Percentiles rank a stretch among this genome's conserved stretches.
Conservation (phyloP, 1,140 invertebrate genomes). For the Lithobius niger region DNA sequence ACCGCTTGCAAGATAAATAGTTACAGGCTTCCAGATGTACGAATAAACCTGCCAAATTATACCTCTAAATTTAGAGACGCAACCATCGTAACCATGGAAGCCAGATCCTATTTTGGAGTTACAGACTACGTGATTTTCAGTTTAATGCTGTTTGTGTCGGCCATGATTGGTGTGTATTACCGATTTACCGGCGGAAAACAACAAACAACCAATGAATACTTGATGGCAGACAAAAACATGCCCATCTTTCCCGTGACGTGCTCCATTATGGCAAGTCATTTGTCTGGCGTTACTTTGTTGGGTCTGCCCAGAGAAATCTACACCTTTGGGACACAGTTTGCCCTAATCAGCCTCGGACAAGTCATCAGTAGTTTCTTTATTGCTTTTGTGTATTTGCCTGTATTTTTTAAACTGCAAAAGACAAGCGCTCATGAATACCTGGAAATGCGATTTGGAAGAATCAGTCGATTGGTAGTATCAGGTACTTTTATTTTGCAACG, state of each 20-base stretch:
- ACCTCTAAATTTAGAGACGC: too few relatives aligned
- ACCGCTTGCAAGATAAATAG: too few relatives aligned
- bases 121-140: slow-evolving; percentile 50
- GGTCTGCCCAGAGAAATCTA: slow-evolving; percentile 79
- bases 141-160: slow-evolving; percentile 44
- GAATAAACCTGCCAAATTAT: too few relatives aligned
- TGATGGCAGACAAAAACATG: slow-evolving; percentile 65
- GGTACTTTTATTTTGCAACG: too few relatives aligned
- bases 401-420: slow-evolving; percentile 71
- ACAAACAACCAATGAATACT: slow-evolving; percentile 70
- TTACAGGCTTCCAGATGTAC: too few relatives aligned
- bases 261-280: slow-evolving; percentile 82
- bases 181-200: slow-evolving; percentile 73
- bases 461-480: too few relatives aligned
- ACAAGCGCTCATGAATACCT: slow-evolving; percentile 84
- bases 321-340: slow-evolving; percentile 63
- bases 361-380: slow-evolving; percentile 63
- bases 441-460: too few relatives aligned
- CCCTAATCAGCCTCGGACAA: slow-evolving; percentile 67
- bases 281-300: slow-evolving; percentile 84
- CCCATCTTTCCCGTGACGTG: slow-evolving; percentile 61
- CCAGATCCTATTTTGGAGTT: slow-evolving; percentile 24
- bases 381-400: slow-evolving; percentile 69
- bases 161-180: slow-evolving; percentile 64
- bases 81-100: too few relatives aligned